Conservation (phyloP, 92 coral and sea anemone species). For the Hydrozoanthus gracilis region DNA sequence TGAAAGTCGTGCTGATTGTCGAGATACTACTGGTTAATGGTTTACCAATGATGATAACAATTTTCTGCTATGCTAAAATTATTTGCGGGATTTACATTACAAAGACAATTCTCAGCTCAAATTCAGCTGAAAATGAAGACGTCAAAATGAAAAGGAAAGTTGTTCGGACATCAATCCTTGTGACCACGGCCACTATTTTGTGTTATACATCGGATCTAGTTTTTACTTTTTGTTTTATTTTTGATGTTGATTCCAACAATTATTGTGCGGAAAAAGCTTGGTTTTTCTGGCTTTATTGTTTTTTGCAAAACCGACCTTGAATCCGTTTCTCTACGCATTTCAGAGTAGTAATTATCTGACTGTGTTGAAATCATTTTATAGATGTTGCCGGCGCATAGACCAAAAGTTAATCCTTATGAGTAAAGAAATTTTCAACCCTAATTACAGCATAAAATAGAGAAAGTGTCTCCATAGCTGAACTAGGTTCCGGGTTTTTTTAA, state of each 20-base stretch:
- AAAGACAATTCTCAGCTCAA: not conserved
- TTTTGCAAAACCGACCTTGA: not conserved
- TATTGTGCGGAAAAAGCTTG: not conserved
- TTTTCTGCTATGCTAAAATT: not conserved
- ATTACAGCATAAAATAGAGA: not conserved
- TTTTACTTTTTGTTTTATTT: not conserved
- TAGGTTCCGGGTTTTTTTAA: not conserved
- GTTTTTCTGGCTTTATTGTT: not conserved
- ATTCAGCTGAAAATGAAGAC: not conserved
- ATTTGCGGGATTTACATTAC: not conserved
- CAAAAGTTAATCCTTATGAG: not conserved
- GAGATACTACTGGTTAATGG: not conserved
- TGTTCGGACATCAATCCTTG: not conserved
- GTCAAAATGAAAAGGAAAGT: not conserved
- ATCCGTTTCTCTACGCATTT: conserved; percentile 16
- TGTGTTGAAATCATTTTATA: not conserved
- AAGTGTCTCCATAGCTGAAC: not conserved
- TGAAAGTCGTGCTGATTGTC: not conserved
- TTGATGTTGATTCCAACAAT: not conserved
- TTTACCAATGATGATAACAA: not conserved
- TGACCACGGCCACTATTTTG: not conserved
- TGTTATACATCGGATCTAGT: not conserved
- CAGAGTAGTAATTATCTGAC: conserved; percentile 10
- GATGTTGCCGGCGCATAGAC: too few species aligned
- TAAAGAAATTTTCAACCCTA: not conserved